Base-by-base conservation (phyloP, 2,888 invertebrate genomes). In the Leucophenga montana region DNA sequence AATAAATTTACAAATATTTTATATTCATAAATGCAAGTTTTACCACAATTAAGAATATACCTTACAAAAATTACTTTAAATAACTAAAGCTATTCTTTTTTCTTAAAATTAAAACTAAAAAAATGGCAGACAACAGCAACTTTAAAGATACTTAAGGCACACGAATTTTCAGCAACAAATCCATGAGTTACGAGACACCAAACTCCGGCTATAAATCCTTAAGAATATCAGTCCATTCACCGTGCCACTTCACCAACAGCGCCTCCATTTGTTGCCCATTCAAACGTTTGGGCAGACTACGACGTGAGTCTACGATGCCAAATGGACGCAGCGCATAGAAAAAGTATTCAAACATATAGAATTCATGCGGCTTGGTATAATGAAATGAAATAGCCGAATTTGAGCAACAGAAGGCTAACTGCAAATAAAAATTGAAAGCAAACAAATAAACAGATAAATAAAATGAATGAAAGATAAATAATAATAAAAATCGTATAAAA, bases 341-440 rank as follows among this genome's bases (percentile, higher is more conserved):
- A 66, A 98, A 90, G 88, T 97, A 99, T 85, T 99, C 98, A 67
- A 97, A 88, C 14, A 96, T 95, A 87, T 98, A 98, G 95, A 99
- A 97, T 88, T 95, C 92, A 82, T 95, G 93, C 0, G 97, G 95
- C 18, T 92, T 91, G 0, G 98, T 95, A 89, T 98, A 98, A 89
- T 99, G 98, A 90, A 99, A 98, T 0, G 97, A 95, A 9, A 99
- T 92, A 0, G 97, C 97, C 86, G 95, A 95, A 86, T 97, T 97
- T 0, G 97, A 96, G 86, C 97, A 97, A 85, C 97, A 97, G 79
- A 95, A 93, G 75, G 95, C 90, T 46, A 95, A 97, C 93, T 94
- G 89, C 46, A 87, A 72, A 69, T 22, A 59, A 6, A 13, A 27
- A 70, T 27, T 6, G 0, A 33, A 71, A 53, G 56, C 0, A 11